A percentile compares a stretch with the other conserved stretches of the same genome.
phyloP scores from a whole-genome alignment of 1,140 invertebrate species.

The Diachasma alloeum region DNA sequence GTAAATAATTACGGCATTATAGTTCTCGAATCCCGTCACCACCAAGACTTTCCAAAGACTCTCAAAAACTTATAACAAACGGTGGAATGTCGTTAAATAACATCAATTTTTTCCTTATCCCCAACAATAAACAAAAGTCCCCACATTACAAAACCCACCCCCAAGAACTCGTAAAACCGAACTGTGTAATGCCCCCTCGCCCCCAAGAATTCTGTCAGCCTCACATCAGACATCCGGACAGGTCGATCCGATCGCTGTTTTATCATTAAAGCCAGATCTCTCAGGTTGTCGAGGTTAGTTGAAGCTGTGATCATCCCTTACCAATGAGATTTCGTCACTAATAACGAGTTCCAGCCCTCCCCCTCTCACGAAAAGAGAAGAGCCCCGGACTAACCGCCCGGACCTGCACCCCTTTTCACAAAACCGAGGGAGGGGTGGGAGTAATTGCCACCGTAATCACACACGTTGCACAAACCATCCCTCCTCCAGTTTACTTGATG shows the following conservation, averaged over 20 bases:
- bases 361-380: constrained; percentile 32
- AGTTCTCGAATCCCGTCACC: no score
- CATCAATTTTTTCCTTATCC: no score
- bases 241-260: neutral
- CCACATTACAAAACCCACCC: no score
- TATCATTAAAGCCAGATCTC: constrained; percentile 53
- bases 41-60: no score
- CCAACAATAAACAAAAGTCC: no score
- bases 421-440: constrained; percentile 37
- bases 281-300: constrained; percentile 2
- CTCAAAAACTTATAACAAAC: no score
- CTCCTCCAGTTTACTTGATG: constrained; percentile 34
- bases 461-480: constrained; percentile 52
- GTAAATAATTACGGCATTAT: no score
- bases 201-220: no score
- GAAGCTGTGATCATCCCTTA: constrained; percentile 54
- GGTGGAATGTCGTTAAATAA: no score
- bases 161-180: no score
- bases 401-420: neutral
- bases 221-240: no score
- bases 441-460: constrained; percentile 64
- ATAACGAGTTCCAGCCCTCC: constrained; percentile 56
- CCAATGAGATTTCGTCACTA: constrained; percentile 44
- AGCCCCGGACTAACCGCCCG: constrained; percentile 14
- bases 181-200: no score